These are phyloP conservation scores for Alaudala cheleensis DNA, from an alignment of 2,113 vertebrate species.

Conservation along the genomic window DNA sequence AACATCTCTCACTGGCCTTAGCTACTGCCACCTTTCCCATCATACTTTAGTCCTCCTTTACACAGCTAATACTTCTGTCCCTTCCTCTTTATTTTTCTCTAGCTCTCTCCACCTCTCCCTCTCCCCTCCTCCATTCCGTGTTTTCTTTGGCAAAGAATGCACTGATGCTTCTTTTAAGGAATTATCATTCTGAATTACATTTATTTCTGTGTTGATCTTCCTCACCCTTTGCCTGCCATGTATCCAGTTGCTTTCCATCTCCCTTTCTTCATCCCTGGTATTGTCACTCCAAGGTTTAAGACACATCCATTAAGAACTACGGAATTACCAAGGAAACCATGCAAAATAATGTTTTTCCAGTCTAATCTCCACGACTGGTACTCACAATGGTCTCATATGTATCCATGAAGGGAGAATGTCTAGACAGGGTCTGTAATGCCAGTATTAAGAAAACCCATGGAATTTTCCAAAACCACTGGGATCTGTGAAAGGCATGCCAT, in stretches of 20 bases:
- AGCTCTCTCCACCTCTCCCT: background rate
- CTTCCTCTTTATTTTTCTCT: background rate
- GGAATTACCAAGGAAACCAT: background rate
- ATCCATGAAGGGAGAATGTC: background rate
- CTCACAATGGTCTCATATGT: background rate
- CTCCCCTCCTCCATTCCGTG: background rate
- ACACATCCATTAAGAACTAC: background rate
- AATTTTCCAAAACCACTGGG: constrained; percentile 30
- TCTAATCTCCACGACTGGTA: background rate
- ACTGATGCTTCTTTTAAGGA: background rate
- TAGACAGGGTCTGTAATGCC: background rate
- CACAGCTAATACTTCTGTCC: background rate
- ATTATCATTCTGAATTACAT: background rate
- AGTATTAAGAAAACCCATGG: background rate
- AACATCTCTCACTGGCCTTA: background rate
- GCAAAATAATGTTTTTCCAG: background rate
- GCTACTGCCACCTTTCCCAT: background rate
- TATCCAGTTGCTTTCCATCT: background rate
- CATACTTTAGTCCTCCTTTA: background rate
- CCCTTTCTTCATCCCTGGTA: background rate
- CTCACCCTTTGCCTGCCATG: background rate
- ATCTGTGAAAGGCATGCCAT: background rate
- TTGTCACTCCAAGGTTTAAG: background rate
- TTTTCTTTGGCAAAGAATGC: background rate
- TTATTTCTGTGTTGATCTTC: background rate